Conservation (phyloP, 2,113 vertebrate genomes). For the Zosterops lateralis region DNA sequence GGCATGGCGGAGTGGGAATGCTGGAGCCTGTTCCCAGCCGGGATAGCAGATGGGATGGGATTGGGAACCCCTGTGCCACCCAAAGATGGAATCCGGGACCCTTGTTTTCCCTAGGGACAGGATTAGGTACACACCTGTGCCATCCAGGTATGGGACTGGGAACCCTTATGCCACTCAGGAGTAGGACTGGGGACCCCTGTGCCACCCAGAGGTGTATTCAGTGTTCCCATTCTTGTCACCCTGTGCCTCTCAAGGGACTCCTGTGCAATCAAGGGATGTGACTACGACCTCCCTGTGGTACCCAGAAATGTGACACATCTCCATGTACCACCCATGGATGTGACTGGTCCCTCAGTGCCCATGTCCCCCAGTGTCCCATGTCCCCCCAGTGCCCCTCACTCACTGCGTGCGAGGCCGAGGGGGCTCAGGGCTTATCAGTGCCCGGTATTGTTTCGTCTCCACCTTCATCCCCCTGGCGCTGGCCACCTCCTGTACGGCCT, state of each 20-base stretch:
- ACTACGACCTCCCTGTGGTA: not conserved
- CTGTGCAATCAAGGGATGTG: not conserved
- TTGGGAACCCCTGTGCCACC: not conserved
- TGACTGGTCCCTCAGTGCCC: not conserved
- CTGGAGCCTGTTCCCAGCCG: rapidly evolving
- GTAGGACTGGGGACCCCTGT: not conserved
- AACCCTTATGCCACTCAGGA: no score
- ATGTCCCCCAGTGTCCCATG: not conserved
- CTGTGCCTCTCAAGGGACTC: not conserved
- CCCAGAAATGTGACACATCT: not conserved
- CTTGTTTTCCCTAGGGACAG: rapidly evolving
- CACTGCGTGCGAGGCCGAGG: not conserved
- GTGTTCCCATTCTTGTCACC: not conserved
- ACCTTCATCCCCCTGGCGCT: not conserved
- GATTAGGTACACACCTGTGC: no score
- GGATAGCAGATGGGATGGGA: not conserved
- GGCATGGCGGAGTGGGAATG: rapidly evolving
- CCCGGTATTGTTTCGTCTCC: not conserved
- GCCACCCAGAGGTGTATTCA: not conserved
- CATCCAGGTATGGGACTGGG: not conserved
- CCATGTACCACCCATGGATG: not conserved
- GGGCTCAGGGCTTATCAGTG: not conserved
- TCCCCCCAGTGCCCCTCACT: not conserved
- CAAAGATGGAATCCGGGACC: not conserved
- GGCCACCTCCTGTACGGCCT: not conserved